Evolutionary conservation across 2,888 invertebrate genomes (phyloP), one percentile per base, ranked within the genome.

Genomic region (Melikaiella ostensackeni): DNA sequence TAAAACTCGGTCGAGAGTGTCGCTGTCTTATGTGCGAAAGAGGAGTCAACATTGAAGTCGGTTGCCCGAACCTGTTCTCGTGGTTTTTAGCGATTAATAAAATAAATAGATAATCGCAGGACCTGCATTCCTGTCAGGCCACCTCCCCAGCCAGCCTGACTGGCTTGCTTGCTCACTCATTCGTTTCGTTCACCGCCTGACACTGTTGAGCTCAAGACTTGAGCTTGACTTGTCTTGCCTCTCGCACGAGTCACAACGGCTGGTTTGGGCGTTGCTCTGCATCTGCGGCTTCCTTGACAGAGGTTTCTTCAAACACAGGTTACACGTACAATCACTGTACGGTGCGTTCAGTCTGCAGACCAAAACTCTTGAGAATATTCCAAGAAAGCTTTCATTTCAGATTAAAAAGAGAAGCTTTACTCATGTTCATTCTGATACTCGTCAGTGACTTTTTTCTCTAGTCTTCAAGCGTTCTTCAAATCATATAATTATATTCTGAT

Each of bases 81-180:
- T 82, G 81, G 81, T 88, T 88, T 88, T 88, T 88, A 88, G 87
- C 86, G 86, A 87, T 88, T 88, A 88, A 88, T 87, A 88, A 88
- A 88, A 88, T 88, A 88, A 88, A 88, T 88, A 88, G 86, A 88
- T 88, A 88, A 88, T 88, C 86, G 85, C 86, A 82, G 85, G 85
- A 83, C 86, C 86, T 84, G 87, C 88, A 88, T 88, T 88, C 87
- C 86, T 85, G 81, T 77, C 84, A 84, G 83, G 82, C 84, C 82
- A 83, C 83, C 84, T 79, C 80, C 80, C 81, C 79, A 79, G 81
- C 83, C 79, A 78, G 81, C 77, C 78, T 42, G 81, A 83, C 79
- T 78, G 81, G 77, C 79, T 78, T 64, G 74, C 75, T 59, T 35
- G 21, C 21, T 50, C 55, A 55, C 19, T 55, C 70, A 27, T 70